Conservation (phyloP, 2,888 invertebrate genomes). For the Thysanoteuthis rhombus region DNA sequence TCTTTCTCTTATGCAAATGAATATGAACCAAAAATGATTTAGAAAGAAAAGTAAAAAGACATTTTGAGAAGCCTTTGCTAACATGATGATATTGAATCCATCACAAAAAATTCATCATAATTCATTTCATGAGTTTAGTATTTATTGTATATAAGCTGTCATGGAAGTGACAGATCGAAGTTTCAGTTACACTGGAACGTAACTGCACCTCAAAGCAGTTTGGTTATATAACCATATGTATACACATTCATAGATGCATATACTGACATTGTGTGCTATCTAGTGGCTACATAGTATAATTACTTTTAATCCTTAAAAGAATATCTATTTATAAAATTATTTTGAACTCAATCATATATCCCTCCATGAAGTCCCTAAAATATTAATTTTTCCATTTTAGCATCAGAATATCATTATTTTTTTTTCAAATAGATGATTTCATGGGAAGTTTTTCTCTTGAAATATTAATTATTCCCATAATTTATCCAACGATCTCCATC, state of each 20-base stretch:
- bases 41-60: background rate
- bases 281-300: background rate
- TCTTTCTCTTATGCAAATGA: too few relatives aligned
- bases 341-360: background rate
- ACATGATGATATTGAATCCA: background rate
- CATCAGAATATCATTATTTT: background rate
- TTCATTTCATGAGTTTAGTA: background rate
- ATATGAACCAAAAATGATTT: background rate
- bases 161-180: background rate
- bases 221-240: background rate
- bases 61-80: background rate
- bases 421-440: background rate
- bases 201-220: background rate
- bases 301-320: background rate
- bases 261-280: background rate
- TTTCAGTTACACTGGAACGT: background rate
- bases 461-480: background rate
- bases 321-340: background rate
- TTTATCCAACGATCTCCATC: background rate
- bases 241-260: background rate
- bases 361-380: background rate
- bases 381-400: background rate
- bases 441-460: background rate
- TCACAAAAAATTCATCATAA: background rate
- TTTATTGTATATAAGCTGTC: background rate